Percentiles rank a stretch among this genome's conserved stretches.
Evolutionary conservation across 2,888 invertebrate species (phyloP).

Genomic region (Chloroclysta siterata): DNA sequence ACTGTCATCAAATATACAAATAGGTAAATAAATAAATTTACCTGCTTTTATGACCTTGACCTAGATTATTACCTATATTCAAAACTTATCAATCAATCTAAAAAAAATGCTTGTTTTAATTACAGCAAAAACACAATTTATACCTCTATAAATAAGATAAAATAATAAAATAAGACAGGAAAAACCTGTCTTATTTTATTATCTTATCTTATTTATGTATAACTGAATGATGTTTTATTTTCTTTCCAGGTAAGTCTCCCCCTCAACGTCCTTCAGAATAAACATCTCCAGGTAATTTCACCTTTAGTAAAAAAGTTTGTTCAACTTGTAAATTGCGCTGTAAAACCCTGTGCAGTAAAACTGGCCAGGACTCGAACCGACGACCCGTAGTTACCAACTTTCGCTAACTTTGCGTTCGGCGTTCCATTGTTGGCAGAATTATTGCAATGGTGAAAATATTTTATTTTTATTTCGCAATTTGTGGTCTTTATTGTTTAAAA

Average conservation of each 20-base stretch:
- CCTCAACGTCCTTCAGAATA: constrained; percentile 19
- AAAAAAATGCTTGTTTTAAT: not conserved
- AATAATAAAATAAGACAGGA: too few relatives aligned
- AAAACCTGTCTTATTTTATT: too few relatives aligned
- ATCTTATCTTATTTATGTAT: not conserved
- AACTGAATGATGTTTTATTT: not conserved
- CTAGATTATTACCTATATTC: too few relatives aligned
- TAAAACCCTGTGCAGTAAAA: constrained; percentile 58
- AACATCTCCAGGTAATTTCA: constrained; percentile 54
- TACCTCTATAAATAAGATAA: too few relatives aligned
- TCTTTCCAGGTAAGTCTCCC: not conserved
- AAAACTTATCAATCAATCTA: too few relatives aligned
- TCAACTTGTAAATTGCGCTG: constrained; percentile 65
- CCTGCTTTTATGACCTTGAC: too few relatives aligned
- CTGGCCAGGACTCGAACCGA: constrained; percentile 59
- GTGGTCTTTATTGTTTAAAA: not conserved
- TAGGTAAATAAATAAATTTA: too few relatives aligned
- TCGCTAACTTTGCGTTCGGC: constrained; percentile 53
- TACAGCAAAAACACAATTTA: not conserved
- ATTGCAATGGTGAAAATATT: constrained; percentile 43
- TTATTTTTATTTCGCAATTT: constrained; percentile 22
- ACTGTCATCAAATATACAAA: too few relatives aligned
- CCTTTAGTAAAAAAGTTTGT: constrained; percentile 55
- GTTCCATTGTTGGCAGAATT: constrained; percentile 56
- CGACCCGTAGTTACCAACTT: constrained; percentile 61